Base-by-base conservation (phyloP, 2,888 invertebrate genomes). In the Platycheirus albimanus region DNA sequence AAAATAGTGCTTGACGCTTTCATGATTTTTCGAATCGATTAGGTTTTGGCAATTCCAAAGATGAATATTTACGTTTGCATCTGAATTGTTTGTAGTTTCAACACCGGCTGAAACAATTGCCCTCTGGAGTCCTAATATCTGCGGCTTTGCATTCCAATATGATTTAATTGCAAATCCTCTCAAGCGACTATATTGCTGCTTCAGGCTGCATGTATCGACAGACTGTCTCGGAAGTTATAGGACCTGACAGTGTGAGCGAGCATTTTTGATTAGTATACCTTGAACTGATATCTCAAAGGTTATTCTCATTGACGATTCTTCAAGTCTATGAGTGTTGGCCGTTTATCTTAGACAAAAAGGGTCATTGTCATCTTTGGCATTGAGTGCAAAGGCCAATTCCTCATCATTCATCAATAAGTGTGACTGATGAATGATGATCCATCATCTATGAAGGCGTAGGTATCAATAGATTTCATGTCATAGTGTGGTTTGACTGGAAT, bases 281-380 rank as follows among this genome's bases (percentile, higher is more conserved):
- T 43, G 38, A 3, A 43, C 41, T n/a, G 71, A 71, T 17, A 61
- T 51, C 5, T 61, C 20, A 7, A 58, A 38, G 4, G 24, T 41
- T 8, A 71, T 49, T 10, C 5, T 71, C 30, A 11, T 19, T 1
- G 70, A 71, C 4, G 49, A 17, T 0, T 71, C 43, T 4, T 61
- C 71, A 1, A 30, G 15, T 1, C 45, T 33, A 36, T 38, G 36
- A 20, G 52, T 63, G 10, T 43, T 33, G 0, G 28, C 41, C 0
- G 61, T 63, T 63, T 63, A 72, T 4, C 33, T 61, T 11, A 72
- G 30, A 19, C 63, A 63, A 11, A 71, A 33, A 10, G 28, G 41
- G 5, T 61, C 61, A 1, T 19, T 51, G 0, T 19, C 15, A 1
- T 52, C 51, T 3, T 43, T 49, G 11, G 45, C 52, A n/a, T 5